Percentiles rank a stretch among this genome's conserved stretches.
Evolutionary conservation across 2,113 vertebrate genomes (phyloP).

Genomic region (Limnothrissa miodon): DNA sequence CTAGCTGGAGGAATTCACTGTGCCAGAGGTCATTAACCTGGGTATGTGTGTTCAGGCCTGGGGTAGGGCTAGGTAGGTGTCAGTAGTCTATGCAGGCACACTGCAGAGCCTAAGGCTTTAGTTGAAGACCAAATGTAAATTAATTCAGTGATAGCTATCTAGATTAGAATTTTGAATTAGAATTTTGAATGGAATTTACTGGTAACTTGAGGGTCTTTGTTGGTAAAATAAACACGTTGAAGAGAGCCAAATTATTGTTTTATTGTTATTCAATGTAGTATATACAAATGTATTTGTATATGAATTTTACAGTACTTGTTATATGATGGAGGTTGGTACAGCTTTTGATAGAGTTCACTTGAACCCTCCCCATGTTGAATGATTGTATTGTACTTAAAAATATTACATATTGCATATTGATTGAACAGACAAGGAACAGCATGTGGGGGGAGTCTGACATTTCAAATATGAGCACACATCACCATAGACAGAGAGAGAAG

Average conservation of each 20-base stretch:
- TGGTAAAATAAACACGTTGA: not conserved
- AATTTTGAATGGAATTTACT: not conserved
- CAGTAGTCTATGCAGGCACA: slow-evolving; percentile 32
- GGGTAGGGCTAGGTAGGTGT: not conserved
- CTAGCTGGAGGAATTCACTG: slow-evolving; percentile 25
- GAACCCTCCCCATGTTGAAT: not conserved
- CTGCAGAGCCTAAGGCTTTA: slow-evolving; percentile 38
- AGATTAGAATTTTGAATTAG: not conserved
- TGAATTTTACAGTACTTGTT: no score
- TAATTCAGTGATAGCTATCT: slow-evolving; percentile 34
- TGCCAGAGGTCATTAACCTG: slow-evolving; percentile 42
- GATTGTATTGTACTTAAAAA: not conserved
- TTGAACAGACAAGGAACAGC: not conserved
- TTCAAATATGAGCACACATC: not conserved
- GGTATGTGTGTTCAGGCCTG: slow-evolving; percentile 28
- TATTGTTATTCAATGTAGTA: not conserved
- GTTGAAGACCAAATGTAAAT: slow-evolving; percentile 23
- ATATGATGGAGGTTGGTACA: no score
- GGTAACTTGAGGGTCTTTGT: not conserved
- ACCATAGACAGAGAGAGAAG: not conserved
- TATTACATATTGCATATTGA: not conserved
- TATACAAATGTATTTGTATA: not conserved
- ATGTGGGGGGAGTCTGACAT: not conserved
- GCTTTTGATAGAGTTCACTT: not conserved
- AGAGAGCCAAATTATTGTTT: not conserved